Evolutionary conservation across 2,888 invertebrate species (phyloP).

Genomic region (Drosophila nr. perissopoda): DNA sequence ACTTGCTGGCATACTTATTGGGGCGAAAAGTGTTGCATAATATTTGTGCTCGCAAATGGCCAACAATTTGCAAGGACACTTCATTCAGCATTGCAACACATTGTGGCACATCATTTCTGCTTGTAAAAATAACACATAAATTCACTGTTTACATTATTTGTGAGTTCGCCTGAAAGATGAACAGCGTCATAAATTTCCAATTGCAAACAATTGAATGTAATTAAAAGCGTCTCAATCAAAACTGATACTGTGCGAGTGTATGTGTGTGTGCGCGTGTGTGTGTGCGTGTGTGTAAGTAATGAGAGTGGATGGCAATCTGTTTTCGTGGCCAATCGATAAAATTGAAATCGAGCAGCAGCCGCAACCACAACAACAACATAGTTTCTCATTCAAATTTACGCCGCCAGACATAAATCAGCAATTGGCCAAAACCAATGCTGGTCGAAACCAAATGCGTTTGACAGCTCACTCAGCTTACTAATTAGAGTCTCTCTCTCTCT

Average conservation of each 20-base stretch:
- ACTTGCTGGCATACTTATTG: slow-evolving; percentile 64
- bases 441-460: slow-evolving; percentile 1
- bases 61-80: slow-evolving; percentile 57
- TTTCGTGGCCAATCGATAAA: slow-evolving; percentile 42
- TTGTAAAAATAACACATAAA: neutral
- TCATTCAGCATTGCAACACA: slow-evolving; percentile 22
- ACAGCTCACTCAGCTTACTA: slow-evolving; percentile 21
- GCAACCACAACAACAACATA: slow-evolving; percentile 11
- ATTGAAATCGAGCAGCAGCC: slow-evolving; percentile 31
- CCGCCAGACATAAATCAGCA: slow-evolving; percentile 49
- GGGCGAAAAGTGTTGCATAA: slow-evolving; percentile 77
- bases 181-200: slow-evolving; percentile 36
- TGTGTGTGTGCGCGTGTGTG: neutral
- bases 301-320: slow-evolving; percentile 54
- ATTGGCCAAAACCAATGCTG: slow-evolving; percentile 8
- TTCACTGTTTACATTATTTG: slow-evolving; percentile 9
- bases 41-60: slow-evolving; percentile 66
- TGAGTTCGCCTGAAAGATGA: neutral
- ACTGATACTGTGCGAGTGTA: neutral
- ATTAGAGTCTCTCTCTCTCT: slow-evolving; percentile 17
- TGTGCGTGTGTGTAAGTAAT: slow-evolving; percentile 37
- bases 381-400: slow-evolving; percentile 19
- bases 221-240: slow-evolving; percentile 71
- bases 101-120: slow-evolving; percentile 38
- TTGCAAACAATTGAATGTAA: slow-evolving; percentile 66